Conservation (phyloP, 2,797 vertebrate species). For the Buceros bicornis region DNA sequence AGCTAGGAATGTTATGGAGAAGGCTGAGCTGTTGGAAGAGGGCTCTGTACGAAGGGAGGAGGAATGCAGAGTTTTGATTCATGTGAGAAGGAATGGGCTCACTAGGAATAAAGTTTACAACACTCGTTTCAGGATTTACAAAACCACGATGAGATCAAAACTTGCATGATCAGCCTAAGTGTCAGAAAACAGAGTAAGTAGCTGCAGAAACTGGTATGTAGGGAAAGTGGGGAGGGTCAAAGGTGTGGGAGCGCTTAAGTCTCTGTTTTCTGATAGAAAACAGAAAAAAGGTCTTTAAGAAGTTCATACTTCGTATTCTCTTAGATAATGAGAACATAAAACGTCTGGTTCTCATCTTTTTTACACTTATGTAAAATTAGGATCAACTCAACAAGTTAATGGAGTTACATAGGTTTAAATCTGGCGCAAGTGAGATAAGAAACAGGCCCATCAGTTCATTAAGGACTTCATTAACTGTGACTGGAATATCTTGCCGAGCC, state of each 20-base stretch:
- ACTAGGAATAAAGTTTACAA: slow-evolving; percentile 22
- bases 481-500: slow-evolving; percentile 30
- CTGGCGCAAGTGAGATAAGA: slow-evolving; percentile 64
- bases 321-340: slow-evolving; percentile 58
- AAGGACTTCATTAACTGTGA: slow-evolving; percentile 66
- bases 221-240: slow-evolving; percentile 22
- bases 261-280: slow-evolving; percentile 31
- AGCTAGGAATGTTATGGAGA: not conserved
- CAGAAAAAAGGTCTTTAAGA: slow-evolving; percentile 31
- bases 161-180: not conserved
- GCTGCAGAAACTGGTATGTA: not conserved
- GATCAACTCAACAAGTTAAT: slow-evolving; percentile 70
- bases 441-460: slow-evolving; percentile 57
- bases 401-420: slow-evolving; percentile 69
- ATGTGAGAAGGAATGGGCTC: slow-evolving; percentile 16
- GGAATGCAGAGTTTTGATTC: slow-evolving; percentile 37
- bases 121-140: not conserved
- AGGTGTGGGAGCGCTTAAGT: not conserved
- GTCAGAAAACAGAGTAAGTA: not conserved
- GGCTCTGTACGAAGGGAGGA: slow-evolving; percentile 21
- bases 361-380: slow-evolving; percentile 69
- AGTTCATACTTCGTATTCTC: slow-evolving; percentile 7
- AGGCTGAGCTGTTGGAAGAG: not conserved
- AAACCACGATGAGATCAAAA: slow-evolving; percentile 20
- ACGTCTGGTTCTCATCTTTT: slow-evolving; percentile 63